Base-by-base conservation (phyloP, 2,113 vertebrate species). In the Perca flavescens region DNA sequence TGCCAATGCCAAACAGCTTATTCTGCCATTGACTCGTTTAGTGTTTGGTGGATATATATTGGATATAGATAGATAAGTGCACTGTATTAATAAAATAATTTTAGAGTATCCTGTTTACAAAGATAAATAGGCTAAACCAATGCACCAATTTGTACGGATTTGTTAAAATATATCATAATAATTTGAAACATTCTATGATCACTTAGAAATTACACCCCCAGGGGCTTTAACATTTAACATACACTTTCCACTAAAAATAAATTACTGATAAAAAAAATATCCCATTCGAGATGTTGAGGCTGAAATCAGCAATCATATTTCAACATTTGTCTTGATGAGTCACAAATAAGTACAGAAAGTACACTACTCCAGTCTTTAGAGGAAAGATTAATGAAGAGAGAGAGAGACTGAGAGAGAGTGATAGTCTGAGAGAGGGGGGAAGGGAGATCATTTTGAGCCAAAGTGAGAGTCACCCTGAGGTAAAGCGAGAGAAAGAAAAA, bases 381-480 rank as follows among this genome's bases (percentile, higher is more conserved):
- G 57, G 52, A 15, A 34, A 74, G 69, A 76, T 77, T 53, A 65
- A 56, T 79, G 64, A 53, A 73, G 46, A 67, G 40, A 34, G 16
- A 63, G 7, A 6, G 25, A 53, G 14, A 62, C 5, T 5, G 8
- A 28, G 17, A 19, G 5, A n/a, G 58, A 22, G 53, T 16, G 5
- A 34, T 6, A 34, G 34, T 34, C 31, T 34, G 34, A 28, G 9
- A 10, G 79, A 12, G 46, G 3, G 25, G n/a, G 47, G 8, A 21
- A 10, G 31, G 4, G 10, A 15, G 58, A 71, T 70, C 49, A 84
- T 75, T 40, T 22, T 49, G 16, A 67, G 62, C 82, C 53, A 81
- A 80, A 84, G 49, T 68, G 77, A 79, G 72, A 88, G 79, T 82
- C 74, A 79, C 47, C 80, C 77, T 61, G 71, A 74, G 80, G 83